A percentile compares a stretch with the other conserved stretches of the same genome.
phyloP scores from a whole-genome alignment of 2,113 vertebrate species.

The Mohoua ochrocephala region DNA sequence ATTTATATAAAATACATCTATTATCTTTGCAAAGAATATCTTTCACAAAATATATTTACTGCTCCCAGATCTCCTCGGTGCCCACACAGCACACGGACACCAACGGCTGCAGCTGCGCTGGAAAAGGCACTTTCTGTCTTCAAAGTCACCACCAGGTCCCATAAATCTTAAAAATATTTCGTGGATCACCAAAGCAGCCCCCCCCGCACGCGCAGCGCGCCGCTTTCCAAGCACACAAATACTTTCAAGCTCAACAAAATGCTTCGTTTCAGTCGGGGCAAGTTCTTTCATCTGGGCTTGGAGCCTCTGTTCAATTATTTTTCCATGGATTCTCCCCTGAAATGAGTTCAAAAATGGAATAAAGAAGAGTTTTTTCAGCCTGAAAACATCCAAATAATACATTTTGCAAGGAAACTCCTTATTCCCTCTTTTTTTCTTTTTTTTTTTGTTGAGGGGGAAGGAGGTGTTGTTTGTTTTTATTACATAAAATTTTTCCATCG shows the following conservation, averaged over 20 bases:
- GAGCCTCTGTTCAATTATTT: not conserved
- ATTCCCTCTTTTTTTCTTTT: accelerated
- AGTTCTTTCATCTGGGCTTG: not conserved
- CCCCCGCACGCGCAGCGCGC: accelerated
- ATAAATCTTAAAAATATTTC: not conserved
- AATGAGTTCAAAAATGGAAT: not conserved
- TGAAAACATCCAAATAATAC: not conserved
- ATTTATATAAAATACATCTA: not conserved
- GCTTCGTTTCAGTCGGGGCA: not conserved
- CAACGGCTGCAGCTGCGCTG: not conserved
- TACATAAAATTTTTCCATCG: not conserved
- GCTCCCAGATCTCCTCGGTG: not conserved
- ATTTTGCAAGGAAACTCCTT: not conserved
- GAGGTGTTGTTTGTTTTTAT: not conserved
- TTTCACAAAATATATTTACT: not conserved
- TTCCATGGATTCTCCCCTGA: not conserved
- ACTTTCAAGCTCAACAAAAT: not conserved
- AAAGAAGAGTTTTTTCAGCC: not conserved
- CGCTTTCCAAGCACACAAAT: not conserved
- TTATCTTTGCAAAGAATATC: not conserved
- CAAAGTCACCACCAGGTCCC: not conserved
- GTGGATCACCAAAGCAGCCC: not conserved
- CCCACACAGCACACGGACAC: accelerated
- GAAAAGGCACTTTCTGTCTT: not conserved
- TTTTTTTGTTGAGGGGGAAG: not conserved